These are phyloP conservation scores for Diloba caeruleocephala DNA, from an alignment of 2,888 invertebrate genomes.

Conservation along the genomic window DNA sequence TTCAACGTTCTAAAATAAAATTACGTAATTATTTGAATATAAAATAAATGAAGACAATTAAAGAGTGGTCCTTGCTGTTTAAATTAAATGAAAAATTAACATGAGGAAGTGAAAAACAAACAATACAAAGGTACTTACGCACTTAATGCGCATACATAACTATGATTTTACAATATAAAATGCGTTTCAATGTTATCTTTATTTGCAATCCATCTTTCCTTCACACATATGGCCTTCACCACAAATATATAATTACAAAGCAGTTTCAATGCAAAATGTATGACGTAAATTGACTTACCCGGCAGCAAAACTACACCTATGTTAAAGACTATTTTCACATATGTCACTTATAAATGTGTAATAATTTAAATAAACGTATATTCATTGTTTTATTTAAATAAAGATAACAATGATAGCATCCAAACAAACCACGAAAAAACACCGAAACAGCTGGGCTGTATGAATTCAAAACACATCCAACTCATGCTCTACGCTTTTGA, in stretches of 20 bases:
- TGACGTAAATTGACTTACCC: slow-evolving; percentile 43
- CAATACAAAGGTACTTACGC: slow-evolving; percentile 17
- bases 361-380: slow-evolving; percentile 23
- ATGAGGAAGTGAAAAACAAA: slow-evolving; percentile 26
- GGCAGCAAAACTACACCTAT: slow-evolving; percentile 24
- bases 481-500: slow-evolving; percentile 49
- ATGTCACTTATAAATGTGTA: slow-evolving; percentile 38
- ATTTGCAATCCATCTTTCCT: slow-evolving; percentile 1
- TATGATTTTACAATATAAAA: neutral
- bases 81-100: slow-evolving; percentile 5
- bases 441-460: slow-evolving; percentile 47
- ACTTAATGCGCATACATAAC: slow-evolving; percentile 5
- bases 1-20: neutral
- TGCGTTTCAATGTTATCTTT: neutral
- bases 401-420: slow-evolving; percentile 31
- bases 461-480: slow-evolving; percentile 33
- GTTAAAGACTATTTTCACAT: slow-evolving; percentile 30
- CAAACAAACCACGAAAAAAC: slow-evolving; percentile 49
- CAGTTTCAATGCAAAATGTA: slow-evolving; percentile 20
- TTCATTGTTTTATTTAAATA: slow-evolving; percentile 25
- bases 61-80: neutral
- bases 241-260: slow-evolving; percentile 1
- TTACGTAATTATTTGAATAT: neutral
- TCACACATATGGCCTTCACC: neutral
- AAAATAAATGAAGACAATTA: neutral